Evolutionary conservation across 2,113 vertebrate species (phyloP), one percentile per base, ranked within the genome.

Genomic region (Pongo abelii): DNA sequence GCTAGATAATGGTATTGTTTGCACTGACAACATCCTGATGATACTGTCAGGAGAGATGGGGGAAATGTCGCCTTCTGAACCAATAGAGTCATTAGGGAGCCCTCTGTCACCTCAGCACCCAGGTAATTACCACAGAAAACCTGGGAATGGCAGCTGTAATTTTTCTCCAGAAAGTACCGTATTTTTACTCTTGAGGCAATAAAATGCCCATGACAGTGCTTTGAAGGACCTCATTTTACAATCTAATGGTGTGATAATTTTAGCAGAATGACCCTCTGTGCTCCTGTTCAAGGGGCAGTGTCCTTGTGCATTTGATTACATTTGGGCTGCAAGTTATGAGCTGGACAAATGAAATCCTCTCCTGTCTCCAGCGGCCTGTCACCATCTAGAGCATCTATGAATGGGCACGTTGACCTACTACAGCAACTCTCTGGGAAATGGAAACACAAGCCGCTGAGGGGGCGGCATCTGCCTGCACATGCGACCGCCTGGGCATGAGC

Each of bases 1-100:
- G 98, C 94, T 98, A 99, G 99, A 99, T 99, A 99, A 99, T 99
- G 97, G 98, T 98, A 99, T 99, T 99, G 99, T 99, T 98, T 99
- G 98, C 97, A 97, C 94, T 99, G 99, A 99, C 99, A 99, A 99
- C 98, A 99, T 99, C 98, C 99, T 98, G 98, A 99, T 99, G 99
- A 99, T 99, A 98, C 98, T 99, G 98, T 99, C 98, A 96, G 98
- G 98, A 98, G 98, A 98, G 99, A 99, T 98, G 98, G 99, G 98
- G 98, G 98, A 98, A 98, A 97, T 94, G 96, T 98, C 98, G 96
- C 94, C 93, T 98, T 98, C 98, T 98, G 98, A 99, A 98, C 96
- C 96, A 96, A 98, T 97, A 98, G 98, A 98, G 98, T 98, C 98
- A 98, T 98, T 98, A 98, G 99, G 99, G 99, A 98, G 97, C 98